Conservation (phyloP, 2,888 invertebrate species). For the Galeopsomyia nigrocyanea region DNA sequence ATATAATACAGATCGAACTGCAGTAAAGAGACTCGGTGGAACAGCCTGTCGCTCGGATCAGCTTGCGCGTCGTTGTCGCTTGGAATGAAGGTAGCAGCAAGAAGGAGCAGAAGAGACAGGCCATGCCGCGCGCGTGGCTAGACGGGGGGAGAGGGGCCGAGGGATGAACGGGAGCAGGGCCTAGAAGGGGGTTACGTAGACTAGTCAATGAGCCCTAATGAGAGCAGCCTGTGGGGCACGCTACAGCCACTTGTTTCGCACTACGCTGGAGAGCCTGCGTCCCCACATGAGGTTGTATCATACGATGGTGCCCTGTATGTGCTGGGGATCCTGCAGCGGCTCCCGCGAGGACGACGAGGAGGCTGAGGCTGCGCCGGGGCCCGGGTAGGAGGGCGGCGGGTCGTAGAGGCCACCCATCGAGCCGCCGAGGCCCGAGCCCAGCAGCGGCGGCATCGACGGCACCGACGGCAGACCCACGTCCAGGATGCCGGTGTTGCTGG, state of each 20-base stretch:
- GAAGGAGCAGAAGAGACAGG: no score
- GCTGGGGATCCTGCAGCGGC: slow-evolving; percentile 75
- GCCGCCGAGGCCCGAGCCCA: slow-evolving; percentile 61
- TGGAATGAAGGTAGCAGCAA: no score
- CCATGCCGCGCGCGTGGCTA: no score
- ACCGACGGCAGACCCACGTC: slow-evolving; percentile 69
- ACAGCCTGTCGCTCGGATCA: no score
- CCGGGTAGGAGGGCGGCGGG: slow-evolving; percentile 68
- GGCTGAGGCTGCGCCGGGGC: slow-evolving; percentile 57
- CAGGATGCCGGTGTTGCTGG: slow-evolving; percentile 72
- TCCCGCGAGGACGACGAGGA: slow-evolving; percentile 51
- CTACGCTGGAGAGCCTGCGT: slow-evolving; percentile 85
- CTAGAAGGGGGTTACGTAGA: no score
- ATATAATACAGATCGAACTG: no score
- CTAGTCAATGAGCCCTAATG: slow-evolving; percentile 30
- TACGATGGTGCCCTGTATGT: slow-evolving; percentile 92
- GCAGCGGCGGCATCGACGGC: slow-evolving; percentile 54
- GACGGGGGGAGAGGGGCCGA: no score
- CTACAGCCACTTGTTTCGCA: slow-evolving; percentile 82
- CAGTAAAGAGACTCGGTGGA: no score
- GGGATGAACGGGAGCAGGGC: no score
- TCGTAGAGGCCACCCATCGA: slow-evolving; percentile 71
- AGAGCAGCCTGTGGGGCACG: slow-evolving; percentile 65
- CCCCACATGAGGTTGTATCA: slow-evolving; percentile 96
- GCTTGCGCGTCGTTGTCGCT: no score